A percentile compares a stretch with the other conserved stretches of the same genome.
phyloP scores from a whole-genome alignment of 1,140 invertebrate genomes.

The Habropoda laboriosa region DNA sequence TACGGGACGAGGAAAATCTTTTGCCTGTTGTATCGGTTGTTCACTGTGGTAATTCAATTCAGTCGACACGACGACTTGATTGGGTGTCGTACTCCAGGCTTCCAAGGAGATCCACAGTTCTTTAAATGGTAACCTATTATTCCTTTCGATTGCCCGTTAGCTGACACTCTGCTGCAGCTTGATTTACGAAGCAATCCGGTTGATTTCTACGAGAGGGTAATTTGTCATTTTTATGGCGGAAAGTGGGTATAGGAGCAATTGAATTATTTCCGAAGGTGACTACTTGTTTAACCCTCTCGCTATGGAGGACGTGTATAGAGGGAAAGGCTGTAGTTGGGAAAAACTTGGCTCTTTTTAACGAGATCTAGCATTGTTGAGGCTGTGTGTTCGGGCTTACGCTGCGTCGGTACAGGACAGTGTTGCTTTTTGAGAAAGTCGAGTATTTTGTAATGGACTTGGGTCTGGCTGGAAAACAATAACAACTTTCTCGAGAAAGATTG shows the following conservation, averaged over 20 bases:
- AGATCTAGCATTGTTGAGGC: too few relatives aligned
- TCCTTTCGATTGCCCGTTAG: background rate
- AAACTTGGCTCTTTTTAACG: too few relatives aligned
- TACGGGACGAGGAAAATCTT: background rate
- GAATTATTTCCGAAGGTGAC: too few relatives aligned
- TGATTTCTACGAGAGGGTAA: background rate
- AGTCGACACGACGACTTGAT: background rate
- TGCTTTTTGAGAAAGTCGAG: too few relatives aligned
- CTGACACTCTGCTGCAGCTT: background rate
- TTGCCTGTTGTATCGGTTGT: background rate
- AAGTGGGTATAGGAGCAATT: background rate
- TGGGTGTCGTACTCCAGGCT: background rate
- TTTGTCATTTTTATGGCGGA: background rate
- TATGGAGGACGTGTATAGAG: too few relatives aligned
- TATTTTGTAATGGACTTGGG: too few relatives aligned
- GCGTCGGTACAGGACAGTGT: too few relatives aligned
- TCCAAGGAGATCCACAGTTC: background rate
- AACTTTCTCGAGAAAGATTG: too few relatives aligned
- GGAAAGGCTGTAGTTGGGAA: too few relatives aligned
- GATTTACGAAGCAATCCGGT: background rate
- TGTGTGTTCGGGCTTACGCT: too few relatives aligned
- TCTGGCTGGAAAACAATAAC: too few relatives aligned
- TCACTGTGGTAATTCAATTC: conserved; percentile 1
- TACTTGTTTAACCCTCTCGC: too few relatives aligned
- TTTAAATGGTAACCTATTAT: background rate